These are phyloP conservation scores for Montifringilla adamsi DNA, from an alignment of 2,113 vertebrate genomes.

Conservation along the genomic window DNA sequence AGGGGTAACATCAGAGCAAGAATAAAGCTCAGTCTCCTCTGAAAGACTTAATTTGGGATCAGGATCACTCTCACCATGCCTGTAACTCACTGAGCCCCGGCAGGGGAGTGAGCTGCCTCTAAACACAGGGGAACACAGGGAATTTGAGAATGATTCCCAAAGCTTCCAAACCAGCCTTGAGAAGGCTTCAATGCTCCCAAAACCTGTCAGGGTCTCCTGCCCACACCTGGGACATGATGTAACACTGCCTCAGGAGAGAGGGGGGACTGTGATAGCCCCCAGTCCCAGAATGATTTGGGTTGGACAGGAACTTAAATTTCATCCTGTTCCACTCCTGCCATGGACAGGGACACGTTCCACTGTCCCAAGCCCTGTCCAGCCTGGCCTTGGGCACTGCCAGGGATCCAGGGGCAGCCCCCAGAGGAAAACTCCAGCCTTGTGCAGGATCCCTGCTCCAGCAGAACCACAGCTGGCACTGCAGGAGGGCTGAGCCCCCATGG, in stretches of 20 bases:
- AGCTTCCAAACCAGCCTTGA: not conserved
- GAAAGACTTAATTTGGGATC: not conserved
- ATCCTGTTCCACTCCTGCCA: accelerated
- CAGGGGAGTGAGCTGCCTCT: not conserved
- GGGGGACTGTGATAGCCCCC: not conserved
- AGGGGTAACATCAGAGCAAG: not conserved
- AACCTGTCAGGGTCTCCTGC: accelerated
- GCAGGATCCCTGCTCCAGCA: too few relatives aligned
- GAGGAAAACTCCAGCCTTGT: too few relatives aligned
- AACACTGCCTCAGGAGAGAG: not conserved
- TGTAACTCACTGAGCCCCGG: not conserved
- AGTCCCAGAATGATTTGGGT: not conserved
- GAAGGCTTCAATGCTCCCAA: not conserved
- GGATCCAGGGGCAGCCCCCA: not conserved
- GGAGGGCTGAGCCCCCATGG: too few relatives aligned
- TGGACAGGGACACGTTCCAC: not conserved
- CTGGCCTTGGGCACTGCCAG: not conserved
- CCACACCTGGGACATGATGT: not conserved
- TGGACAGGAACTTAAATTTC: not conserved
- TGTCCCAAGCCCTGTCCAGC: accelerated
- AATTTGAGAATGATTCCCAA: not conserved
- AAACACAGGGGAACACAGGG: not conserved
- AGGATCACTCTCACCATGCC: not conserved
- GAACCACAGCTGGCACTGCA: too few relatives aligned
- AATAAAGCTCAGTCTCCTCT: not conserved